A percentile compares a stretch with the other conserved stretches of the same genome.
These are phyloP conservation scores for Carterocephalus palaemon DNA, from an alignment of 2,888 invertebrate genomes.

Conservation along the genomic window DNA sequence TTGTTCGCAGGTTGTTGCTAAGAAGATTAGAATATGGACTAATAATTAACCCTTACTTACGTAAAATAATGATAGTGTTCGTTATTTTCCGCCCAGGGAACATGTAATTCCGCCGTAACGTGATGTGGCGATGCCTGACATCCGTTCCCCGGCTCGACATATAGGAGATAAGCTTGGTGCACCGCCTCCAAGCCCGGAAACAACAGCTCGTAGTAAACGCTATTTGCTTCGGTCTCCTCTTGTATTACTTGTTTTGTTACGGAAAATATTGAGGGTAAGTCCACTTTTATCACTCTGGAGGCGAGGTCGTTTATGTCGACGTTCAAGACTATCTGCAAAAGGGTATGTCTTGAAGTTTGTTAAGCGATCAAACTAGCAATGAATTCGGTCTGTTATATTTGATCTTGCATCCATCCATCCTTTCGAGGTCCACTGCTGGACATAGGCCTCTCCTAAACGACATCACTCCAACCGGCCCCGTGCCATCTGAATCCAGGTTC, in stretches of 20 bases:
- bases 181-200: constrained; percentile 77
- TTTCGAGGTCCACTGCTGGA: too few species aligned
- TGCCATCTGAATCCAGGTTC: too few species aligned
- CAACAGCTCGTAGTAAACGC: constrained; percentile 80
- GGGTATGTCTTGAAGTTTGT: too few species aligned
- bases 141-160: constrained; percentile 75
- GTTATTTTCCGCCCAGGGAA: constrained; percentile 83
- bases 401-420: too few species aligned
- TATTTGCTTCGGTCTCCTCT: constrained; percentile 76
- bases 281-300: constrained; percentile 52
- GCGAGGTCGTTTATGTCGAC: constrained; percentile 80
- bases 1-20: too few species aligned
- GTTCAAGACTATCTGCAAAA: constrained; percentile 79
- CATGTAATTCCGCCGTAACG: constrained; percentile 79
- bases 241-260: constrained; percentile 57
- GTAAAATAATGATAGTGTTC: constrained; percentile 80
- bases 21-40: too few species aligned
- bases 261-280: constrained; percentile 56
- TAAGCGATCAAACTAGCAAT: too few species aligned
- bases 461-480: too few species aligned
- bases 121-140: constrained; percentile 69
- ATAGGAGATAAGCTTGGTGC: constrained; percentile 80
- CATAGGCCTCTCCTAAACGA: too few species aligned
- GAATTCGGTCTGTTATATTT: too few species aligned
- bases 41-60: too few species aligned